Evolutionary conservation across 2,797 vertebrate genomes (phyloP).

Genomic region (Phoeniculus purpureus): DNA sequence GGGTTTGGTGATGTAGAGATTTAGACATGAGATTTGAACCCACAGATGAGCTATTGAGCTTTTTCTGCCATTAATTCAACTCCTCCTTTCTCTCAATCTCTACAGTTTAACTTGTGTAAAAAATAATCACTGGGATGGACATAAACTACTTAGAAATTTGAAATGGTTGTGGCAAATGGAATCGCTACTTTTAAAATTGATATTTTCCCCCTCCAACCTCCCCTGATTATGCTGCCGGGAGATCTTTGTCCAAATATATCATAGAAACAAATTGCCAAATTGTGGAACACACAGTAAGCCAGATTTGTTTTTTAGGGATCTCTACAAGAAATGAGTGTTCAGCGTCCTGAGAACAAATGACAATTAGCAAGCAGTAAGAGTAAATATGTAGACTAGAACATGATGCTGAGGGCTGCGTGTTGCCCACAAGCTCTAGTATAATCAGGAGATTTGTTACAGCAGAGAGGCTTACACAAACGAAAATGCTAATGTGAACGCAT

Average conservation of each 20-base stretch:
- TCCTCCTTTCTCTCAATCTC: not conserved
- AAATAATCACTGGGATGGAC: not conserved
- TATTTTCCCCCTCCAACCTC: not conserved
- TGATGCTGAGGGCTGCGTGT: not conserved
- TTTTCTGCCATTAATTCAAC: not conserved
- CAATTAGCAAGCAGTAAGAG: not conserved
- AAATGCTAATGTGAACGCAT: not conserved
- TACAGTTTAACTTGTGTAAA: not conserved
- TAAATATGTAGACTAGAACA: not conserved
- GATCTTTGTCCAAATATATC: not conserved
- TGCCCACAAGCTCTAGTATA: not conserved
- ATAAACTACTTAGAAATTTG: not conserved
- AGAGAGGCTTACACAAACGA: not conserved
- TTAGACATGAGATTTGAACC: not conserved
- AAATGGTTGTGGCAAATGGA: not conserved
- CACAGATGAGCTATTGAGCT: rapidly evolving
- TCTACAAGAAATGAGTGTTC: not conserved
- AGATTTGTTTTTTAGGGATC: not conserved
- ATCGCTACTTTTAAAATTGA: not conserved
- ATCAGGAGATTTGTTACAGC: not conserved
- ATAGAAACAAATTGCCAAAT: not conserved
- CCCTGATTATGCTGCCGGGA: not conserved
- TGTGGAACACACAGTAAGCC: rapidly evolving
- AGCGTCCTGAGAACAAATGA: not conserved
- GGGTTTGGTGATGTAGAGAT: not conserved